phyloP scores from a whole-genome alignment of 2,888 invertebrate species.

The Geophilus truncorum region DNA sequence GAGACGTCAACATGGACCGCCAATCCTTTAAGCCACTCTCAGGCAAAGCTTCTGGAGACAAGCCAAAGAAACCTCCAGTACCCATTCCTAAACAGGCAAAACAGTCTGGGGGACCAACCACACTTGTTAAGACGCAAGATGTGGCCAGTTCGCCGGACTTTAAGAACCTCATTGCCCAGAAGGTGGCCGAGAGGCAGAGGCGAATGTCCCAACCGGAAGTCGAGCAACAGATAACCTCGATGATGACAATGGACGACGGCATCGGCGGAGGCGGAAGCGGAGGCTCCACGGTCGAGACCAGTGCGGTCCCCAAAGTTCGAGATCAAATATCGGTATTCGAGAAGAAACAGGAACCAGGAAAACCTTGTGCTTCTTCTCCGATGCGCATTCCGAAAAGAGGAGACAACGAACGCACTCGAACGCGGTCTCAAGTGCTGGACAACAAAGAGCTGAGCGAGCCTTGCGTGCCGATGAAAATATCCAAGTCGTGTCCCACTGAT shows the following conservation, averaged over 20 bases:
- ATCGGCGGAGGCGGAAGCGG: background rate
- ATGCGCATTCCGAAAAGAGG: constrained; percentile 40
- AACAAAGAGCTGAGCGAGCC: constrained; percentile 39
- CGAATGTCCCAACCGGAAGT: constrained; percentile 37
- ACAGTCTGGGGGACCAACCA: constrained; percentile 19
- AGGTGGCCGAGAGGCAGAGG: constrained; percentile 42
- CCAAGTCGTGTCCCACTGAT: constrained; percentile 81
- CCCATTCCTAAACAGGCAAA: constrained; percentile 24
- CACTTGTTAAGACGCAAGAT: background rate
- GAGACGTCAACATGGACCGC: background rate
- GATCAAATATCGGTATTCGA: constrained; percentile 37
- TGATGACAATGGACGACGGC: too few species aligned
- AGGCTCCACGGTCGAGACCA: constrained; percentile 1
- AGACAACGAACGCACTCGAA: constrained; percentile 38
- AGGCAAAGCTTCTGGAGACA: constrained; percentile 28
- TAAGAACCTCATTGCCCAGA: constrained; percentile 42
- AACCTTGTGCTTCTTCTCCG: constrained; percentile 29
- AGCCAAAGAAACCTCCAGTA: constrained; percentile 30
- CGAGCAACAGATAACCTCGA: constrained; percentile 14
- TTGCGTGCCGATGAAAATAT: constrained; percentile 67
- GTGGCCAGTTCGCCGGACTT: constrained; percentile 37
- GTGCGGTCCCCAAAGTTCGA: constrained; percentile 35
- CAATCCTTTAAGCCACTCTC: constrained; percentile 21
- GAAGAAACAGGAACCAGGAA: constrained; percentile 36
- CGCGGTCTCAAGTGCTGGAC: constrained; percentile 42